Conservation (phyloP, 1,140 invertebrate genomes). For the Antheraea mylitta region DNA sequence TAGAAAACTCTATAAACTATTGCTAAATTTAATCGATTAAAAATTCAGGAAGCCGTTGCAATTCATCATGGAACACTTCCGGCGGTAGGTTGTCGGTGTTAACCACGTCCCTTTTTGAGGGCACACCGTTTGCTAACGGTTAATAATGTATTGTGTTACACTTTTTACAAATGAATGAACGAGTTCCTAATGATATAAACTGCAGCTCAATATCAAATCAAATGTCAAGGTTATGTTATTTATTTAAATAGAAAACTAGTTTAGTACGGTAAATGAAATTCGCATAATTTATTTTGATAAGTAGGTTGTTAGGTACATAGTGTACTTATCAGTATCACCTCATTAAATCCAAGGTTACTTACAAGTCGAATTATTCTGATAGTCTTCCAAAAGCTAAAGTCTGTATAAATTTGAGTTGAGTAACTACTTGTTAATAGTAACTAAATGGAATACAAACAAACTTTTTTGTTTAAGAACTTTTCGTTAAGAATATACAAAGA, state of each 20-base stretch:
- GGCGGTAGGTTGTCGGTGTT: slow-evolving; percentile 21
- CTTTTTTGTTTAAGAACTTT: slow-evolving; percentile 55
- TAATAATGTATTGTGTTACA: slow-evolving; percentile 34
- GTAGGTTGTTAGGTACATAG: not conserved
- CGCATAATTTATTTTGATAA: not conserved
- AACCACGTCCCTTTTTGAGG: slow-evolving; percentile 51
- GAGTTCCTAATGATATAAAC: slow-evolving; percentile 12
- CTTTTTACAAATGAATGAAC: slow-evolving; percentile 14
- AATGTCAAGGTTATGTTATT: not conserved
- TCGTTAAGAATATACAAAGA: slow-evolving; percentile 61
- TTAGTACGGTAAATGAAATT: not conserved
- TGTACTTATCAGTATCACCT: not conserved
- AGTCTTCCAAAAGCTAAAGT: slow-evolving; percentile 12
- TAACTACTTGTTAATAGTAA: slow-evolving; percentile 28
- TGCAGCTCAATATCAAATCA: slow-evolving; percentile 8
- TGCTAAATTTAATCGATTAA: slow-evolving; percentile 21
- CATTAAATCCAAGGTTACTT: not conserved
- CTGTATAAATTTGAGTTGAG: not conserved
- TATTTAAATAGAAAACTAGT: not conserved
- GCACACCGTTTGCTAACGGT: slow-evolving; percentile 61
- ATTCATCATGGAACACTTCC: slow-evolving; percentile 58
- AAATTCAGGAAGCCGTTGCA: slow-evolving; percentile 58
- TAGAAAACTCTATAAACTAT: not conserved
- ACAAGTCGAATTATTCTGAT: not conserved
- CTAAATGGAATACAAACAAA: slow-evolving; percentile 51